These are phyloP conservation scores for Psittacula derbiana DNA, from an alignment of 2,797 vertebrate genomes.

Conservation along the genomic window DNA sequence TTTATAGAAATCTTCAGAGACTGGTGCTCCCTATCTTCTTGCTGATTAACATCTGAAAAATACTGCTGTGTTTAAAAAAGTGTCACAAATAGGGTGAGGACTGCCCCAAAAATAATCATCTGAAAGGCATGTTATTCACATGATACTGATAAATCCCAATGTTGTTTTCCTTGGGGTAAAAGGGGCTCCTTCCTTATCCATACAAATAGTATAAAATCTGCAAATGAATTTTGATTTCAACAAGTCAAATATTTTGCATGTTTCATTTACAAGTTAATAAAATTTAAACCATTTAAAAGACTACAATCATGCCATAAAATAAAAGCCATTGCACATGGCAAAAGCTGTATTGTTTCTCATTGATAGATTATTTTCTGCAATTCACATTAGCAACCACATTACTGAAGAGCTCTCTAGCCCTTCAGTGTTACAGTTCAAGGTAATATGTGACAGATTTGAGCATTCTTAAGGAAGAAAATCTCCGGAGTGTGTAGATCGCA, in stretches of 20 bases:
- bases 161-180: neutral
- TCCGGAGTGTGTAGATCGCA: constrained; percentile 31
- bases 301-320: neutral
- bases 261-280: constrained; percentile 11
- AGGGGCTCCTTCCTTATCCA: neutral
- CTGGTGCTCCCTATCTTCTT: neutral
- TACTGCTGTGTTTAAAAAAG: neutral
- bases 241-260: constrained; percentile 9
- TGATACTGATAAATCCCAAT: neutral
- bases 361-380: constrained; percentile 69
- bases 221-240: constrained; percentile 9
- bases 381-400: constrained; percentile 52
- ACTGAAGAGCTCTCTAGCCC: constrained; percentile 46
- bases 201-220: constrained; percentile 11
- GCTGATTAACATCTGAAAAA: neutral
- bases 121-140: neutral
- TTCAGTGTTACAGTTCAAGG: constrained; percentile 61
- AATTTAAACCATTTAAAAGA: constrained; percentile 26
- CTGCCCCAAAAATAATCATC: neutral
- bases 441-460: constrained; percentile 64
- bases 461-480: constrained; percentile 58
- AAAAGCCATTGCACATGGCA: neutral
- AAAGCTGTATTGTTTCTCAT: constrained; percentile 21
- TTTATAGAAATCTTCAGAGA: constrained; percentile 1
- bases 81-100: neutral